These are phyloP conservation scores for Cheilosia scutellata DNA, from an alignment of 2,888 invertebrate genomes.

Conservation along the genomic window DNA sequence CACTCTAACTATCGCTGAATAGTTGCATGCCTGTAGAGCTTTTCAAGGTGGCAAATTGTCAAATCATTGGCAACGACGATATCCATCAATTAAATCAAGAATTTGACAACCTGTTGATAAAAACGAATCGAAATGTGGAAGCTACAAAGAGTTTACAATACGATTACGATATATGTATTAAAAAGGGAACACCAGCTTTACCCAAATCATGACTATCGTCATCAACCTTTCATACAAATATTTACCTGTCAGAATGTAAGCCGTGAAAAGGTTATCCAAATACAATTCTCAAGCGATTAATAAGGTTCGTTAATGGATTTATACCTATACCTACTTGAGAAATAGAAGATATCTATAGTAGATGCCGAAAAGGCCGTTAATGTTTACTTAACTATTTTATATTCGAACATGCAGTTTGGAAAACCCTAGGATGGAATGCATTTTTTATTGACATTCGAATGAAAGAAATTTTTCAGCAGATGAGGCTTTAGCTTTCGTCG, in stretches of 20 bases:
- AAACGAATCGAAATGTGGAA: conserved; percentile 38
- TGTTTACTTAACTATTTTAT: conserved; percentile 9
- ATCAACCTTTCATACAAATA: neutral
- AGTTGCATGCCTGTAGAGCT: too few relatives aligned
- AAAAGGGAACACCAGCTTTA: neutral
- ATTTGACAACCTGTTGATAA: conserved; percentile 32
- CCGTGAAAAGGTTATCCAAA: conserved; percentile 59
- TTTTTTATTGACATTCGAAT: too few relatives aligned
- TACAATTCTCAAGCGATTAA: conserved; percentile 26
- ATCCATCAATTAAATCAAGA: conserved; percentile 6
- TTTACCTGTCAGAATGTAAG: conserved; percentile 43
- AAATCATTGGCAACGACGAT: conserved; percentile 26
- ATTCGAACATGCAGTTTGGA: neutral
- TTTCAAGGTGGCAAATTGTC: neutral
- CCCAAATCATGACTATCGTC: conserved; percentile 31
- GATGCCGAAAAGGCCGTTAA: neutral
- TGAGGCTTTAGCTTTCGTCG: too few relatives aligned
- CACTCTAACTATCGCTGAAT: neutral
- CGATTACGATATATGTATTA: neutral
- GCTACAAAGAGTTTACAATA: conserved; percentile 28
- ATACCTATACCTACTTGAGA: neutral
- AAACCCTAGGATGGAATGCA: neutral
- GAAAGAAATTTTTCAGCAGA: too few relatives aligned
- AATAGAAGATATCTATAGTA: neutral
- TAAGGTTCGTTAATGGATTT: conserved; percentile 35